phyloP scores from a whole-genome alignment of 2,113 vertebrate genomes.

The Thryonomys swinderianus region DNA sequence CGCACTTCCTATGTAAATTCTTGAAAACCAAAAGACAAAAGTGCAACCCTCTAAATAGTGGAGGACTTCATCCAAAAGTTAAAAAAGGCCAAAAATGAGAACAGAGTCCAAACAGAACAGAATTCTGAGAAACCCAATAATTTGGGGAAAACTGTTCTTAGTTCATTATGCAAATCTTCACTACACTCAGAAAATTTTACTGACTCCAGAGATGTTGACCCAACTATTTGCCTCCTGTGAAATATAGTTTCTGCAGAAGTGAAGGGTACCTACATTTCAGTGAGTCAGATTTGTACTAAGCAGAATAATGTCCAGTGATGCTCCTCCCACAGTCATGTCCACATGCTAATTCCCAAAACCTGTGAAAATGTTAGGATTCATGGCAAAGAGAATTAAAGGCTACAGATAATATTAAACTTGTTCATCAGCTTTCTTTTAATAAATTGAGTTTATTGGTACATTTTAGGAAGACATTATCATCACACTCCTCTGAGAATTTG shows the following conservation, averaged over 20 bases:
- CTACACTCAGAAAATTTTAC: not conserved
- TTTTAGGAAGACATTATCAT: no score
- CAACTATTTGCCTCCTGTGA: not conserved
- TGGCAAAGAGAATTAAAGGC: not conserved
- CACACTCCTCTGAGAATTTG: no score
- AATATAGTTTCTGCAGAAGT: not conserved
- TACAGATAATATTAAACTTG: not conserved
- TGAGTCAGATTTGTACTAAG: not conserved
- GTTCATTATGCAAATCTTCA: not conserved
- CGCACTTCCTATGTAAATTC: not conserved
- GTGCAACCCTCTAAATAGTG: not conserved
- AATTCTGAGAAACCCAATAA: not conserved
- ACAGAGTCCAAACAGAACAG: not conserved
- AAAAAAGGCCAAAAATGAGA: conserved; percentile 24
- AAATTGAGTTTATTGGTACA: no score
- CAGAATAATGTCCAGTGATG: not conserved
- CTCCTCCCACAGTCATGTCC: not conserved
- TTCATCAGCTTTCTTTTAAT: not conserved
- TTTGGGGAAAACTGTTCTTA: not conserved
- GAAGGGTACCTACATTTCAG: not conserved
- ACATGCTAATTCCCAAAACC: not conserved
- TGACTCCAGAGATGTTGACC: not conserved
- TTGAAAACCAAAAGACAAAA: conserved; percentile 42
- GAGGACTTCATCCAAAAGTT: conserved; percentile 28
- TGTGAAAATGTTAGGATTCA: not conserved